phyloP scores from a whole-genome alignment of 2,113 vertebrate genomes.

The Fregata magnificens region DNA sequence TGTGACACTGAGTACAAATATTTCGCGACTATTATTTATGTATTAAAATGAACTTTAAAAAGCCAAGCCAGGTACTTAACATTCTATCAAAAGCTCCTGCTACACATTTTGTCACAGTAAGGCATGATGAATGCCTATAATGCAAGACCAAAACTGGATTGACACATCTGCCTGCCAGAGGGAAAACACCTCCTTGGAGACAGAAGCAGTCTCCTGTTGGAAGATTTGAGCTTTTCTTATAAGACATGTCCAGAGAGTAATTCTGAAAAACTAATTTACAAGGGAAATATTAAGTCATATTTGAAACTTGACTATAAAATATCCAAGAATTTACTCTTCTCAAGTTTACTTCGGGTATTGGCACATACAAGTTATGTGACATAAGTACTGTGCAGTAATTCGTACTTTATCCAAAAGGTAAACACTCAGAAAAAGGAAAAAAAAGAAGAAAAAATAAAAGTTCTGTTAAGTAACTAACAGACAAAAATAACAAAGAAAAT shows the following conservation, averaged over 20 bases:
- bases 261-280: not conserved
- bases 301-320: not conserved
- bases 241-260: not conserved
- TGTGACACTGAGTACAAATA: not conserved
- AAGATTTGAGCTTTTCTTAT: not conserved
- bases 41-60: not conserved
- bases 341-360: not conserved
- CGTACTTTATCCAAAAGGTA: not conserved
- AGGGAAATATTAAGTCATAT: not conserved
- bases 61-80: not conserved
- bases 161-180: not conserved
- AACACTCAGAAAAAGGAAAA: not conserved
- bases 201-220: not conserved
- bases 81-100: not conserved
- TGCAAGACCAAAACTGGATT: not conserved
- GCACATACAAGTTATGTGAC: not conserved
- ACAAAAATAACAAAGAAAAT: not conserved
- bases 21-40: not conserved
- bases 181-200: not conserved
- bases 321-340: not conserved
- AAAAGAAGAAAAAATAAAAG: too few relatives aligned
- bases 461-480: not conserved
- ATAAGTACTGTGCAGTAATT: not conserved
- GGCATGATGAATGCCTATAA: not conserved
- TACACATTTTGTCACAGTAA: not conserved